Evolutionary conservation across 2,888 invertebrate species (phyloP).

Genomic region (Ischnus inquisitorius): DNA sequence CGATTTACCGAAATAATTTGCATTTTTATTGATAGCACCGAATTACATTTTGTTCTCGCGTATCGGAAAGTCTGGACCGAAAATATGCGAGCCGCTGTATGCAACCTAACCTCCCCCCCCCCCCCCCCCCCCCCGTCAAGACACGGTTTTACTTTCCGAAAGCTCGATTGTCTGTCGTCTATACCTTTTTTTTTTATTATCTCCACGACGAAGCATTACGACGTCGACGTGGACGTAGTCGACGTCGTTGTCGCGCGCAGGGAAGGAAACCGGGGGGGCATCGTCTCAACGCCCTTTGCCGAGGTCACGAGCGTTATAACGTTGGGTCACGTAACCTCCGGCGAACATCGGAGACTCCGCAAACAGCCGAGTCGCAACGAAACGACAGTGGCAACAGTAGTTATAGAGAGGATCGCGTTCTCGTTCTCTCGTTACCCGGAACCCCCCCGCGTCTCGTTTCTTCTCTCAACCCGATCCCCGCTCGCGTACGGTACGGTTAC

Average conservation of each 20-base stretch:
- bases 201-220: constrained; percentile 46
- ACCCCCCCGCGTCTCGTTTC: background rate
- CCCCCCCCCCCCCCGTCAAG: background rate
- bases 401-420: background rate
- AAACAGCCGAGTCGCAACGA: constrained; percentile 34
- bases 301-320: constrained; percentile 61
- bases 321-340: constrained; percentile 63
- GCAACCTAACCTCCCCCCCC: too few species aligned
- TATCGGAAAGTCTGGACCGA: too few species aligned
- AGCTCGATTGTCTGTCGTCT: constrained; percentile 35
- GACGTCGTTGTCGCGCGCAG: constrained; percentile 41
- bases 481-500: background rate
- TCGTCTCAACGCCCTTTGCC: constrained; percentile 69
- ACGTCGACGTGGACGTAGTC: constrained; percentile 57
- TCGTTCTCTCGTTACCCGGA: constrained; percentile 16
- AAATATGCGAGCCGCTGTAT: too few species aligned
- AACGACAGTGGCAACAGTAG: constrained; percentile 7
- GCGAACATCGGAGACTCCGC: constrained; percentile 23
- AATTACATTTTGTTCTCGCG: too few species aligned
- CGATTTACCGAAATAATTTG: background rate
- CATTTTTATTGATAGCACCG: too few species aligned
- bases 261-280: constrained; percentile 28
- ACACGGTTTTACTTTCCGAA: constrained; percentile 58
- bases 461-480: background rate
- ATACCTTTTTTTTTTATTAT: constrained; percentile 22